Percentiles rank a stretch among this genome's conserved stretches.
Evolutionary conservation across 23 tunicate genomes (phyloP).

Genomic region (Diplosoma virens): DNA sequence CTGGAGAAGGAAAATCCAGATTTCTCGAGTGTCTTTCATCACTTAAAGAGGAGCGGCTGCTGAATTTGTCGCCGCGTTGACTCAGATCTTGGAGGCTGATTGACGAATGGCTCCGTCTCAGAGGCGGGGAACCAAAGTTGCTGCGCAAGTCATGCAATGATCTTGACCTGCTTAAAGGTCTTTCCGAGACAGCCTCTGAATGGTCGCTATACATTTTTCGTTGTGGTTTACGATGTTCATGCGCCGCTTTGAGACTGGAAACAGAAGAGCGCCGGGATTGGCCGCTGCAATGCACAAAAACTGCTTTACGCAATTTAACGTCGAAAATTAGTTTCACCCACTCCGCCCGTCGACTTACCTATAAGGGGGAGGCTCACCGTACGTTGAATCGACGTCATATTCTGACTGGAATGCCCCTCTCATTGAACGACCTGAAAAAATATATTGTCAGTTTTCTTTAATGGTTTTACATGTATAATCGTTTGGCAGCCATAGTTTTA

Average conservation of each 20-base stretch:
- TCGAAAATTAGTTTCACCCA: background rate
- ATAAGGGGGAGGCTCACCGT: slow-evolving; percentile 77
- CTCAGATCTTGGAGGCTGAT: slow-evolving; percentile 24
- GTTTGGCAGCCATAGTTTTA: too few species aligned
- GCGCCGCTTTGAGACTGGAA: slow-evolving; percentile 15
- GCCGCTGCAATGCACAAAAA: slow-evolving; percentile 4
- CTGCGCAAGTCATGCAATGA: slow-evolving; percentile 58
- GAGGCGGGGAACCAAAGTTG: slow-evolving; percentile 2
- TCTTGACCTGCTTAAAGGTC: slow-evolving; percentile 38
- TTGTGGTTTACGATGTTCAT: background rate
- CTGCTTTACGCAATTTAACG: background rate
- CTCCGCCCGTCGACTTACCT: slow-evolving; percentile 40
- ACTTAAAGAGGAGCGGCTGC: background rate
- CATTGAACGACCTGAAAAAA: background rate
- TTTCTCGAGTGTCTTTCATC: background rate
- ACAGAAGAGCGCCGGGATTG: slow-evolving; percentile 41
- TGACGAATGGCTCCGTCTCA: slow-evolving; percentile 63
- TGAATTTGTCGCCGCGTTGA: too few species aligned
- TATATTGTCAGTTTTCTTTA: too few species aligned
- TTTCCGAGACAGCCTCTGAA: background rate
- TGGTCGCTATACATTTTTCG: background rate
- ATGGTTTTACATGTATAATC: too few species aligned
- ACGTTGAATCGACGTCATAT: slow-evolving; percentile 40
- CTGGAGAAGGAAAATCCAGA: slow-evolving; percentile 40
- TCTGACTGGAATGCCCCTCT: background rate